Evolutionary conservation across 2,888 invertebrate species (phyloP).

Genomic region (Trichopoda pennipes): DNA sequence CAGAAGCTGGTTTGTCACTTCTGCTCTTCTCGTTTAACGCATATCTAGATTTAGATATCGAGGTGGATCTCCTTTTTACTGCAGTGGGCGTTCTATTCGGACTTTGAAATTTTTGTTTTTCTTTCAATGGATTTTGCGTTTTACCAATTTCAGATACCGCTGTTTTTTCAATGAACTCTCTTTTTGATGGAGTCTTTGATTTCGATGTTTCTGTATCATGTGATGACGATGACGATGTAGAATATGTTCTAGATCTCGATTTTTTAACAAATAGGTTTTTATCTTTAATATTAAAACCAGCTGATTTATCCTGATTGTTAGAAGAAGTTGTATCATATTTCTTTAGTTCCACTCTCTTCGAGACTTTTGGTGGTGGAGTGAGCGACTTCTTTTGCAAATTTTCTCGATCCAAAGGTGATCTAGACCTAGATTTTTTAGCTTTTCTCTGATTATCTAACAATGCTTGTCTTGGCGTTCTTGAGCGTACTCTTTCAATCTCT

Average conservation of each 20-base stretch:
- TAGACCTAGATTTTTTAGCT: conserved; percentile 50
- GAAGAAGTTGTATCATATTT: conserved; percentile 36
- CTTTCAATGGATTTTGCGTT: conserved; percentile 7
- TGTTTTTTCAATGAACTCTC: conserved; percentile 9
- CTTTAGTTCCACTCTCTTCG: conserved; percentile 26
- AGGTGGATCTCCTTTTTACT: not conserved
- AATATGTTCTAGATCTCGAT: conserved; percentile 51
- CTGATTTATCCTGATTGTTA: conserved; percentile 13
- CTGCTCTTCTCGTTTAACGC: conserved; percentile 17
- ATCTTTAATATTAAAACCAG: not conserved
- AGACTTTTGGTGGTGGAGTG: conserved; percentile 51
- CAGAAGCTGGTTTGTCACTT: conserved; percentile 11
- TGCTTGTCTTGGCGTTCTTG: conserved; percentile 47
- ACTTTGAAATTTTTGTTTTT: conserved; percentile 40
- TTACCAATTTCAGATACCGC: not conserved
- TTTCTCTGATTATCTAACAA: conserved; percentile 50
- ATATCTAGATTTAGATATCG: conserved; percentile 28
- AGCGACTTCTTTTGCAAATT: conserved; percentile 52
- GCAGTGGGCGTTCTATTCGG: conserved; percentile 39
- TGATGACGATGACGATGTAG: conserved; percentile 42
- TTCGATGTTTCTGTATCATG: conserved; percentile 48
- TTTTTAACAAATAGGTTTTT: not conserved
- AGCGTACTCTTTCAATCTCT: conserved; percentile 45
- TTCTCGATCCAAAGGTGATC: conserved; percentile 51
- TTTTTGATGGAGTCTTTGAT: conserved; percentile 70